A percentile compares a stretch with the other conserved stretches of the same genome.
phyloP scores from a whole-genome alignment of 2,797 vertebrate genomes.

The Tokudaia muenninki region DNA sequence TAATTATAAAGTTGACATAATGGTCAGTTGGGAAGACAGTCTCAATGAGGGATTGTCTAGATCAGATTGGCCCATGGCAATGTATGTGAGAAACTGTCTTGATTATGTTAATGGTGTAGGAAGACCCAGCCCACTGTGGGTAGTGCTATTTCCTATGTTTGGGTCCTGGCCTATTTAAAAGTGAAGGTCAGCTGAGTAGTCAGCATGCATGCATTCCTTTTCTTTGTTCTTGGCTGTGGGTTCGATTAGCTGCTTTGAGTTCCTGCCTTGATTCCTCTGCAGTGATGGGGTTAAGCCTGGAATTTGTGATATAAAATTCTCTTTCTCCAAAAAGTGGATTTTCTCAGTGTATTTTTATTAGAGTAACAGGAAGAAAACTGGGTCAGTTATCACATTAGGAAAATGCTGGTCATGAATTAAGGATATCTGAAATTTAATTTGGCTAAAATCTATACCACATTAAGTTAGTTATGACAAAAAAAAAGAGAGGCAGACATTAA shows the following conservation, averaged over 20 bases:
- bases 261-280: background rate
- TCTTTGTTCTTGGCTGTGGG: background rate
- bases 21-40: background rate
- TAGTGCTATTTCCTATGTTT: background rate
- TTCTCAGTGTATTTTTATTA: background rate
- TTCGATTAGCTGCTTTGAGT: background rate
- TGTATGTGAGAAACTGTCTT: background rate
- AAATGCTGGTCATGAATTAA: slow-evolving; percentile 57
- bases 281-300: background rate
- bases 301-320: background rate
- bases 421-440: slow-evolving; percentile 31
- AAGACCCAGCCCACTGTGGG: background rate
- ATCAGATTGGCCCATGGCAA: background rate
- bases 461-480: background rate
- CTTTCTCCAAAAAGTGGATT: background rate
- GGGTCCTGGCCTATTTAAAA: background rate
- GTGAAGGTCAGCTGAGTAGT: background rate
- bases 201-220: background rate
- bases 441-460: slow-evolving; percentile 7
- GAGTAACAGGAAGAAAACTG: background rate
- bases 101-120: background rate
- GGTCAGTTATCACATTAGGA: slow-evolving; percentile 51
- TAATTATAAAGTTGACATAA: background rate
- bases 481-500: background rate
- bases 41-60: background rate